These are phyloP conservation scores for Resseliella maxima DNA, from an alignment of 2,888 invertebrate species.

Conservation along the genomic window DNA sequence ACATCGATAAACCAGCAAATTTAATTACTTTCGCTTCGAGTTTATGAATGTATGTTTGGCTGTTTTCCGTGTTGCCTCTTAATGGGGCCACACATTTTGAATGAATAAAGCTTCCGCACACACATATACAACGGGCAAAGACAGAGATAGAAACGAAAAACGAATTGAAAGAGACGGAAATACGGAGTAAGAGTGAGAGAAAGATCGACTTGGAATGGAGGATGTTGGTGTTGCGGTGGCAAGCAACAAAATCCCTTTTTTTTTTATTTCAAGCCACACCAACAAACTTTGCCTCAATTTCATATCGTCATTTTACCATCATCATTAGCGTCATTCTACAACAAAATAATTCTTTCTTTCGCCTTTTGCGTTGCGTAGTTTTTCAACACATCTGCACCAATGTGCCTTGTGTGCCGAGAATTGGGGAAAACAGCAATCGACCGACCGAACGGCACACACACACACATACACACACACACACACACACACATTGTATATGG, in stretches of 20 bases:
- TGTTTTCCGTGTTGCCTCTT: conserved; percentile 22
- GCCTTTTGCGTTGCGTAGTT: conserved; percentile 19
- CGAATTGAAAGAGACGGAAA: not conserved
- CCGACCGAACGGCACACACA: not conserved
- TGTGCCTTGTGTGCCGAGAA: not conserved
- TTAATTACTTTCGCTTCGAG: conserved; percentile 41
- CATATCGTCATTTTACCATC: conserved; percentile 45
- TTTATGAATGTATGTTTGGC: conserved; percentile 32
- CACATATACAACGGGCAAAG: not conserved
- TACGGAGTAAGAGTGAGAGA: too few relatives aligned
- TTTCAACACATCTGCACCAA: conserved; percentile 25
- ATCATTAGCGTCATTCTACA: conserved; percentile 45
- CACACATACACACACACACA: not conserved
- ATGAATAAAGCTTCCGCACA: not conserved
- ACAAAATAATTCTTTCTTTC: conserved; percentile 49
- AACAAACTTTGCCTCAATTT: conserved; percentile 4
- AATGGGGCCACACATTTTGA: not conserved
- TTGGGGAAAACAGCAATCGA: not conserved
- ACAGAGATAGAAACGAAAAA: not conserved
- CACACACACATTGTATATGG: not conserved
- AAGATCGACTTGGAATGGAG: too few relatives aligned
- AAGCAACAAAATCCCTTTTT: not conserved
- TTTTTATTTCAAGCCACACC: conserved; percentile 11
- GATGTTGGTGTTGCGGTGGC: not conserved
- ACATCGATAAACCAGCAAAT: conserved; percentile 30